These are phyloP conservation scores for Aptenodytes forsteri DNA, from an alignment of 2,113 vertebrate species.

Conservation along the genomic window DNA sequence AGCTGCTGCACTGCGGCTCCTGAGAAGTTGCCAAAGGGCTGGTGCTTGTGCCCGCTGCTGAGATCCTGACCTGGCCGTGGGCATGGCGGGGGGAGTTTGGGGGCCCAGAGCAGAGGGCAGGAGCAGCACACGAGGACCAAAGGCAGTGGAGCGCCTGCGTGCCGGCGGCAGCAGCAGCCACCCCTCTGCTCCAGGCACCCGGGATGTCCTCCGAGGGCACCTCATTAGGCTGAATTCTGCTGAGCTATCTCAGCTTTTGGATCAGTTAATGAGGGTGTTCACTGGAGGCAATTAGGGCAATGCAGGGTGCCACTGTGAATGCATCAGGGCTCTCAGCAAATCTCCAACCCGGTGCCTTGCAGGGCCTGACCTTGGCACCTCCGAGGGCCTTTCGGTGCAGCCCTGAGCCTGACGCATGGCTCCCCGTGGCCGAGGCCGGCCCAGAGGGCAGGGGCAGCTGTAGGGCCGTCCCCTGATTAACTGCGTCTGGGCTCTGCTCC, in stretches of 20 bases:
- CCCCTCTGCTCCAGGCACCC: background rate
- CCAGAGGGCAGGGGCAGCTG: background rate
- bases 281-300: background rate
- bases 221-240: background rate
- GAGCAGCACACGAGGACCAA: accelerated
- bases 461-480: background rate
- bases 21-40: background rate
- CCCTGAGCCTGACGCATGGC: background rate
- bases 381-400: accelerated
- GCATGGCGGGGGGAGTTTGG: accelerated
- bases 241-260: background rate
- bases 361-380: background rate
- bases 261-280: background rate
- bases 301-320: background rate
- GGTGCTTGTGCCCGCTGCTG: background rate
- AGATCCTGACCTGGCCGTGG: background rate
- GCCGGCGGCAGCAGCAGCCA: background rate
- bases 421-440: accelerated
- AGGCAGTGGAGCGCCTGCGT: background rate
- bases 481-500: background rate
- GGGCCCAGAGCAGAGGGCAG: background rate
- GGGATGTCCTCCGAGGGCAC: background rate
- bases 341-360: accelerated
- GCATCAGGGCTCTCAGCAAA: background rate
- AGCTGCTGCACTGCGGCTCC: constrained; percentile 48